Evolutionary conservation across 2,797 vertebrate genomes (phyloP), one percentile per base, ranked within the genome.

Genomic region (Eutrigla gurnardus): DNA sequence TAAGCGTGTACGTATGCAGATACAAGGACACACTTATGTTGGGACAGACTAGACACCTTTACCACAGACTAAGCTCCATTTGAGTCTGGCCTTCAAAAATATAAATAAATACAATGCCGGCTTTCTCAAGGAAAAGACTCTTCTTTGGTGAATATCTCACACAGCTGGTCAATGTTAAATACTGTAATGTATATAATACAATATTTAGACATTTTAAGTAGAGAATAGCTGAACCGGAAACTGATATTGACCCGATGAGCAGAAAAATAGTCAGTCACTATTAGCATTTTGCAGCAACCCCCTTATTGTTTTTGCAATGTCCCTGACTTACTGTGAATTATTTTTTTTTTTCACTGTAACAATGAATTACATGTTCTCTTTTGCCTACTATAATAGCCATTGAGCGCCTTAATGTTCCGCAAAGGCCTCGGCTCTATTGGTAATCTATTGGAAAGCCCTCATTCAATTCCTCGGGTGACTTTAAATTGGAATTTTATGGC

Each of bases 31-130:
- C 54, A 37, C 43, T 53, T n/a, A 65, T 40, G 45, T 75, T 70
- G 59, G 61, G 63, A 61, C 54, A 75, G 67, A 85, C 35, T 35
- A 78, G 37, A 81, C 32, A 54, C 67, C 14, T 35, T 55, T 0
- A 40, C 18, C 52, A 35, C 47, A 65, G 37, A 37, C 17, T 15
- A 4, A 66, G 11, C 5, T 0, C 2, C 33, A 33, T 13, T 32
- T 33, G 40, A 55, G 17, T 36, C 8, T 42, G 40, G 4, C 33
- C 17, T 46, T 0, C 0, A 45, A 58, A 25, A 25, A 25, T 25
- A 25, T 25, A 25, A 25, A 25, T 25, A 25, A 25, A 25, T 49
- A 43, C 39, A n/a, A n/a, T 62, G 7, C 35, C 7, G 32, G 33
- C 37, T 25, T 32, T 46, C 25, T 68, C 2, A 36, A 36, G 12